Conservation (phyloP, 1,140 invertebrate species). For the Solen grandis region DNA sequence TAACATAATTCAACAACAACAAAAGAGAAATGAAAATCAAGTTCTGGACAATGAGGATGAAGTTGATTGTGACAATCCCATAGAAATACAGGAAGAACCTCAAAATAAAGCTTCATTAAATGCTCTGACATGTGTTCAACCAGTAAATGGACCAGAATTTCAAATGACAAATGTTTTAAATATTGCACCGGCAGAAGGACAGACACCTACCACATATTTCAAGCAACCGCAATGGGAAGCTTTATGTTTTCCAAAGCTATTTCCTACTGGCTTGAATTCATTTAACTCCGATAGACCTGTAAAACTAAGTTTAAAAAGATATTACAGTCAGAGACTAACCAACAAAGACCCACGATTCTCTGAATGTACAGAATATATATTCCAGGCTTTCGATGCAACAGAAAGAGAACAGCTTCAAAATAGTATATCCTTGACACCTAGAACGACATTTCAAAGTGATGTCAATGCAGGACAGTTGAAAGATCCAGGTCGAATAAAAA, state of each 20-base stretch:
- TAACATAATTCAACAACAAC: not conserved
- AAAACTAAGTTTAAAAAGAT: slow-evolving; percentile 39
- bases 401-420: slow-evolving; percentile 48
- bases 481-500: slow-evolving; percentile 20
- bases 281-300: slow-evolving; percentile 28
- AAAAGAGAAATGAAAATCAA: slow-evolving; percentile 13
- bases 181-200: slow-evolving; percentile 47
- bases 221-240: slow-evolving; percentile 40
- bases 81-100: slow-evolving; percentile 35
- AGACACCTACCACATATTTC: slow-evolving; percentile 45
- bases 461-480: slow-evolving; percentile 48
- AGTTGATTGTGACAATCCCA: slow-evolving; percentile 45
- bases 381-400: slow-evolving; percentile 44
- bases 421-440: slow-evolving; percentile 40
- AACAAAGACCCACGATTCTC: slow-evolving; percentile 47
- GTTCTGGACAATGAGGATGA: slow-evolving; percentile 40
- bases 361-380: slow-evolving; percentile 51
- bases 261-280: slow-evolving; percentile 47
- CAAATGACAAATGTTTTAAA: slow-evolving; percentile 35
- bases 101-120: slow-evolving; percentile 44
- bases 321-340: slow-evolving; percentile 48
- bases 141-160: slow-evolving; percentile 48
- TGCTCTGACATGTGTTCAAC: slow-evolving; percentile 42
- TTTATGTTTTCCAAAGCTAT: slow-evolving; percentile 40
- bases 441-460: slow-evolving; percentile 40